Percentiles rank a stretch among this genome's conserved stretches.
Conservation (phyloP, 2,888 invertebrate species). For the Steromphala cineraria region DNA sequence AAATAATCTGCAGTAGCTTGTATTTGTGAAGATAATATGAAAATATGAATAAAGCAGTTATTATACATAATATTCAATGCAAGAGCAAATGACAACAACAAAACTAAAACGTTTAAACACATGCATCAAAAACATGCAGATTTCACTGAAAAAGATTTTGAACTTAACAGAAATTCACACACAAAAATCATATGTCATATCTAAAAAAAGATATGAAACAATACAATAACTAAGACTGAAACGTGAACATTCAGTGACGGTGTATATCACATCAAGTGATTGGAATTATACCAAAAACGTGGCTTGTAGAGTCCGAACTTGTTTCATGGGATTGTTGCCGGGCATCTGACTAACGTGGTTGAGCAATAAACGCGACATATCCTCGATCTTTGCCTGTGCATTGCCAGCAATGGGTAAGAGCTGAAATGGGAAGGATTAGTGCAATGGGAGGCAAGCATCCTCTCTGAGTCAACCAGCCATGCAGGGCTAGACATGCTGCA, state of each 20-base stretch:
- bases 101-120: background rate
- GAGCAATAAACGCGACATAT: conserved; percentile 96
- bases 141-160: no score
- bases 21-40: no score
- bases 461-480: background rate
- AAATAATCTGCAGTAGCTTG: no score
- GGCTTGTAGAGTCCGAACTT: conserved; percentile 57
- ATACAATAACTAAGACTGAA: background rate
- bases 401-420: conserved; percentile 73
- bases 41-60: no score
- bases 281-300: conserved; percentile 43
- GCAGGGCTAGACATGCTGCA: background rate
- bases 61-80: no score
- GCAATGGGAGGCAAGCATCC: background rate
- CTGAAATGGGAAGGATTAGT: conserved; percentile 53
- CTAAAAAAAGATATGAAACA: background rate
- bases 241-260: background rate
- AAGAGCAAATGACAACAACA: no score
- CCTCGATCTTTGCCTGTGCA: conserved; percentile 94
- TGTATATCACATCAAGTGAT: background rate
- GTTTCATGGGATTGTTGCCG: conserved; percentile 69
- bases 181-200: background rate
- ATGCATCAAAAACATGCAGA: background rate
- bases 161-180: no score
- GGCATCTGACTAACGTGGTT: conserved; percentile 74